Evolutionary conservation across 1,140 invertebrate species (phyloP).

Genomic region (Zaprionus ghesquierei): DNA sequence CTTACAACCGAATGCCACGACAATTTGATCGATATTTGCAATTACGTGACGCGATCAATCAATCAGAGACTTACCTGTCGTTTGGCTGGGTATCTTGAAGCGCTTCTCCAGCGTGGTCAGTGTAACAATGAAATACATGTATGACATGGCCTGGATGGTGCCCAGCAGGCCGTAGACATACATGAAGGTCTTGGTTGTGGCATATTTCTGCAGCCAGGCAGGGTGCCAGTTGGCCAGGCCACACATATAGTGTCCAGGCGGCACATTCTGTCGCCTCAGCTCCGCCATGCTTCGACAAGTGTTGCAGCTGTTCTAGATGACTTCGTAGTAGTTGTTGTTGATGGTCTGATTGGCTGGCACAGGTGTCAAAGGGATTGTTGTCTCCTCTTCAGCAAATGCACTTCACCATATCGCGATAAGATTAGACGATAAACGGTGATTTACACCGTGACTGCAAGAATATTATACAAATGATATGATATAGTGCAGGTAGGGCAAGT

Average conservation of each 20-base stretch:
- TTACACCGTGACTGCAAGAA: conserved; percentile 7
- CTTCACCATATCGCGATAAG: conserved; percentile 44
- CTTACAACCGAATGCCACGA: not conserved
- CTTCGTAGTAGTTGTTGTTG: not conserved
- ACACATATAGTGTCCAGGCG: conserved; percentile 81
- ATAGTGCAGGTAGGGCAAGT: not conserved
- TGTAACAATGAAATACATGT: conserved; percentile 87
- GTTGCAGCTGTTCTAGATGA: not conserved
- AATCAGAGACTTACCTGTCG: conserved; percentile 84
- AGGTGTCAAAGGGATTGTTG: conserved; percentile 14
- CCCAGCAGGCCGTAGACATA: conserved; percentile 87
- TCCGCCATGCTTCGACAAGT: conserved; percentile 40
- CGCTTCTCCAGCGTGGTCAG: conserved; percentile 88
- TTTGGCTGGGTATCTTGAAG: conserved; percentile 88
- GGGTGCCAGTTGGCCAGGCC: conserved; percentile 86
- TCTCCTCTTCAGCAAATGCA: conserved; percentile 25
- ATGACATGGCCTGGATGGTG: conserved; percentile 88
- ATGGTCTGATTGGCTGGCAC: not conserved
- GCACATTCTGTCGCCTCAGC: conserved; percentile 48
- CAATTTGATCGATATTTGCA: conserved; percentile 1
- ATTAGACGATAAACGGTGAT: conserved; percentile 21
- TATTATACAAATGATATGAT: not conserved
- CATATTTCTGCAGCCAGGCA: conserved; percentile 86
- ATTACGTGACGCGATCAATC: conserved; percentile 43
- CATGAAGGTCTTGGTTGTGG: conserved; percentile 86